These are phyloP conservation scores for Silurus aristotelis DNA, from an alignment of 2,797 vertebrate species.

Conservation along the genomic window DNA sequence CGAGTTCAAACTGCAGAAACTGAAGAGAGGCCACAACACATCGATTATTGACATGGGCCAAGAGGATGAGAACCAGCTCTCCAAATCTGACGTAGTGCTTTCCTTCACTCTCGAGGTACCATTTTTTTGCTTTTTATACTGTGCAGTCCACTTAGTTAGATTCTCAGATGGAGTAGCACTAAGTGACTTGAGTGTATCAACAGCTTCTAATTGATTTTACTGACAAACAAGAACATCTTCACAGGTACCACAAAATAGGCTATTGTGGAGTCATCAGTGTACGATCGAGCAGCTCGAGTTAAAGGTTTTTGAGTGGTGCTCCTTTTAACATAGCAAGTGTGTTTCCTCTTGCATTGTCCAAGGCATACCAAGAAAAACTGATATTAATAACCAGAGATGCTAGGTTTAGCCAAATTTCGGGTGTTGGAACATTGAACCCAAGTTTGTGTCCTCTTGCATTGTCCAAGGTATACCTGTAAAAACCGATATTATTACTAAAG, in stretches of 20 bases:
- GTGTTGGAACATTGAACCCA: too few relatives aligned
- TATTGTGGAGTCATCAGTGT: too few relatives aligned
- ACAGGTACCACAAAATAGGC: not conserved
- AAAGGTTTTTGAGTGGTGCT: not conserved
- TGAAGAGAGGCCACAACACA: slow-evolving; percentile 96
- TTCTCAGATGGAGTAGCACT: not conserved
- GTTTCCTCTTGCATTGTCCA: not conserved
- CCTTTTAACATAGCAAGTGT: not conserved
- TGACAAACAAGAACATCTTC: not conserved
- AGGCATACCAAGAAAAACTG: not conserved
- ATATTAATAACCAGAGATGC: not conserved
- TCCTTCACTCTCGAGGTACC: slow-evolving; percentile 95
- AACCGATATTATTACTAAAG: not conserved
- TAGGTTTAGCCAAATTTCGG: not conserved
- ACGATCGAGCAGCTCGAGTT: not conserved
- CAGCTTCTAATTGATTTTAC: not conserved
- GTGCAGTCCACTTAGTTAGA: not conserved
- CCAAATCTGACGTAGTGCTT: slow-evolving; percentile 95
- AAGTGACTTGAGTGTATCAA: not conserved
- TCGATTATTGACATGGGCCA: slow-evolving; percentile 99
- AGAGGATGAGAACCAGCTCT: slow-evolving; percentile 96
- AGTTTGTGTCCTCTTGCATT: not conserved
- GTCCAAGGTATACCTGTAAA: not conserved
- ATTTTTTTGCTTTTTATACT: not conserved
- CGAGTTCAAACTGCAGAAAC: slow-evolving; percentile 98